Evolutionary conservation across 37 sponge, comb jelly and placozoan genomes (phyloP).

Genomic region (Amphimedon queenslandica): DNA sequence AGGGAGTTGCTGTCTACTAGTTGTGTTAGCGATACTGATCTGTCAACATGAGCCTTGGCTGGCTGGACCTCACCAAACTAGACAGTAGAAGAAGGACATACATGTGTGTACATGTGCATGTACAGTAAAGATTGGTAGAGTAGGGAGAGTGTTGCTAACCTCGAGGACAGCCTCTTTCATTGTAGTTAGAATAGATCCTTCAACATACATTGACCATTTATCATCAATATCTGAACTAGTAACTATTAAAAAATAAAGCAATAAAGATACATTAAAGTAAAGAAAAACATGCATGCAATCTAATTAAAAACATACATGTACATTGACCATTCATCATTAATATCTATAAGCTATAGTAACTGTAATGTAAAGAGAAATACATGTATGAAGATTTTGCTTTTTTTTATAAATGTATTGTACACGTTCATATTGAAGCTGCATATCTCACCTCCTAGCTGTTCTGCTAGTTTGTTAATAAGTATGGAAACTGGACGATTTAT

Average conservation of each 20-base stretch:
- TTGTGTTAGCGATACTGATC: conserved; percentile 18
- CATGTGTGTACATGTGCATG: not conserved
- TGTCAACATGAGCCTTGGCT: conserved; percentile 4
- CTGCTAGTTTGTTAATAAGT: conserved; percentile 40
- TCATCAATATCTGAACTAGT: conserved; percentile 39
- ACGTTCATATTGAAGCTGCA: too few relatives aligned
- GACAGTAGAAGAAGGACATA: not conserved
- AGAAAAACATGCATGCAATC: not conserved
- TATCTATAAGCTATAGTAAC: not conserved
- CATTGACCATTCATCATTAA: not conserved
- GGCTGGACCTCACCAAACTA: conserved; percentile 9
- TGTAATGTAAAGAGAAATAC: too few relatives aligned
- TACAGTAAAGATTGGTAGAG: not conserved
- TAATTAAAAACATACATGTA: not conserved
- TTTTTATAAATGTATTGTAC: too few relatives aligned
- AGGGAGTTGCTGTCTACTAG: conserved; percentile 31
- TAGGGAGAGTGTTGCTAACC: not conserved
- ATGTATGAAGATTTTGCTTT: too few relatives aligned
- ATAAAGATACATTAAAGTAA: not conserved
- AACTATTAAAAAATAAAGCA: not conserved
- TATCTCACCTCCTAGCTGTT: conserved; percentile 44
- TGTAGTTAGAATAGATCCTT: conserved; percentile 56
- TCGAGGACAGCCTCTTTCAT: conserved; percentile 30
- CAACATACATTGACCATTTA: conserved; percentile 43
- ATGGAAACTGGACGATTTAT: conserved; percentile 45